Conservation (phyloP, 2,888 invertebrate genomes). For the Tenodera sinensis region DNA sequence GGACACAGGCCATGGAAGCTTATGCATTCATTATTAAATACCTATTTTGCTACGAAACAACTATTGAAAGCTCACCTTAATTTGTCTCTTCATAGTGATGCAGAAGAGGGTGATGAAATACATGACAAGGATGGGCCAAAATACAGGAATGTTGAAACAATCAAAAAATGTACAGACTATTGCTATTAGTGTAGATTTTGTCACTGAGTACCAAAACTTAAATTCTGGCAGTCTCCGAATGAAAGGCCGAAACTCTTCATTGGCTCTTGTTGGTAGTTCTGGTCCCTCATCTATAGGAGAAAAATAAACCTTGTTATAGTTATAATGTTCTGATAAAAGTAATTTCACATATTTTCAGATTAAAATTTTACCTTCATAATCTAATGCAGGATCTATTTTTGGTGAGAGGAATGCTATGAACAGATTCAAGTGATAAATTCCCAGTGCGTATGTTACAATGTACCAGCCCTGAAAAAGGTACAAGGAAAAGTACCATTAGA, state of each 20-base stretch:
- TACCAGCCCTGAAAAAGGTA: slow-evolving; percentile 88
- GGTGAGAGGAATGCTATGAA: slow-evolving; percentile 99
- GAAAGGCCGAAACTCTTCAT: slow-evolving; percentile 98
- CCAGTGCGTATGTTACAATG: slow-evolving; percentile 97
- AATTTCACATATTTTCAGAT: background rate
- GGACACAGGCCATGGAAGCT: no score
- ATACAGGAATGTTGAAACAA: slow-evolving; percentile 97
- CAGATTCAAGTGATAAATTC: slow-evolving; percentile 98
- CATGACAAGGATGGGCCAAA: slow-evolving; percentile 99
- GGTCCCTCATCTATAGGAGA: slow-evolving; percentile 68
- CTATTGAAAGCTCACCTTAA: slow-evolving; percentile 68
- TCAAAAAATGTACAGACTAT: slow-evolving; percentile 94
- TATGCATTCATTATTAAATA: no score
- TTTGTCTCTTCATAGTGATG: slow-evolving; percentile 99
- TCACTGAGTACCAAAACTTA: slow-evolving; percentile 98
- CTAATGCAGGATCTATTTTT: slow-evolving; percentile 97
- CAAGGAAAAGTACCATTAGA: slow-evolving; percentile 29
- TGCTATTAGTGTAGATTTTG: slow-evolving; percentile 88
- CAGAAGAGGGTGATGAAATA: slow-evolving; percentile 98
- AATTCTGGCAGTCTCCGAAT: slow-evolving; percentile 96
- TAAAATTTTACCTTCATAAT: slow-evolving; percentile 73
- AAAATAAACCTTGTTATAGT: background rate
- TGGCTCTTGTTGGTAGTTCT: slow-evolving; percentile 88
- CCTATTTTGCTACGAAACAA: background rate
- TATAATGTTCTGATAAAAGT: background rate